Evolutionary conservation across 1,140 invertebrate genomes (phyloP).

Genomic region (Hydropsyche tenuis): DNA sequence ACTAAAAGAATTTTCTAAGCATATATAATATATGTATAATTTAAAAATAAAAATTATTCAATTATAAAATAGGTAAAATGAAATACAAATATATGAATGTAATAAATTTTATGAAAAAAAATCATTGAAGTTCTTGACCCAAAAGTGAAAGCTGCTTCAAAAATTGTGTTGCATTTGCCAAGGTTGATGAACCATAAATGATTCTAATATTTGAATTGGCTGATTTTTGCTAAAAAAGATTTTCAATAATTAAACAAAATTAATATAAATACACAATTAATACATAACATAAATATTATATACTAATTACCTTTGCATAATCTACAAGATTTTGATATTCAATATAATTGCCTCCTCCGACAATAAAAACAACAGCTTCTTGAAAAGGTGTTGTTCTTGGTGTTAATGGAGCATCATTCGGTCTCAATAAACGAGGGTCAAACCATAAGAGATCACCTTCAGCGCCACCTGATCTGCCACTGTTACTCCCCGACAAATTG

Average conservation of each 20-base stretch:
- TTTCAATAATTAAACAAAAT: slow-evolving; percentile 38
- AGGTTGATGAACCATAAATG: slow-evolving; percentile 93
- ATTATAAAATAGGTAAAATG: not conserved
- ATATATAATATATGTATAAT: not conserved
- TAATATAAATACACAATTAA: slow-evolving; percentile 8
- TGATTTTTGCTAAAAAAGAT: slow-evolving; percentile 70
- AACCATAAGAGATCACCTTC: slow-evolving; percentile 55
- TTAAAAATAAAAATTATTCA: not conserved
- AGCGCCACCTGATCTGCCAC: slow-evolving; percentile 9
- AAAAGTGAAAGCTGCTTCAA: slow-evolving; percentile 85
- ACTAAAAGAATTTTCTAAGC: too few relatives aligned
- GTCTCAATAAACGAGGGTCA: slow-evolving; percentile 57
- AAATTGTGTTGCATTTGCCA: slow-evolving; percentile 92
- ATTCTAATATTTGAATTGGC: slow-evolving; percentile 77
- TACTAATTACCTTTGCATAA: slow-evolving; percentile 78
- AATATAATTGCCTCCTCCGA: slow-evolving; percentile 98
- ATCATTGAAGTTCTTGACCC: slow-evolving; percentile 74
- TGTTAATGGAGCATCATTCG: slow-evolving; percentile 51
- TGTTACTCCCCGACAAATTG: slow-evolving; percentile 19
- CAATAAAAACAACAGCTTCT: slow-evolving; percentile 94
- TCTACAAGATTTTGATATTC: slow-evolving; percentile 99
- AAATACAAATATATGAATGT: not conserved
- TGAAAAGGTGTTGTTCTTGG: slow-evolving; percentile 70
- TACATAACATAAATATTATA: slow-evolving; percentile 7
- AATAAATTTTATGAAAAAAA: not conserved